Conservation (phyloP, 2,797 vertebrate species). For the Aphelocoma californica region DNA sequence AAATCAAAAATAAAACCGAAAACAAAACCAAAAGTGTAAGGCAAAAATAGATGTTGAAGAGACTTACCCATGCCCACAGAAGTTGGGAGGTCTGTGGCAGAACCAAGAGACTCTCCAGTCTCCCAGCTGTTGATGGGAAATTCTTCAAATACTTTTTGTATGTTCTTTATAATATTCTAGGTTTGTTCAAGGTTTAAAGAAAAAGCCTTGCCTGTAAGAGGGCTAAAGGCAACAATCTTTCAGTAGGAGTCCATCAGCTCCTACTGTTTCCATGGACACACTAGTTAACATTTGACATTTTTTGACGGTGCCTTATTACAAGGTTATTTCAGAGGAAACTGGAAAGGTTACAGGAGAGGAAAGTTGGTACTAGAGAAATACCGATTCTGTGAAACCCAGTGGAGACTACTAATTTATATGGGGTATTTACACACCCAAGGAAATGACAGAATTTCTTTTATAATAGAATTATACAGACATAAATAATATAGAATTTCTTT, state of each 20-base stretch:
- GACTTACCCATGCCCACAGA: neutral
- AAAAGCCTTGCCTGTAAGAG: neutral
- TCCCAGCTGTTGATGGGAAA: neutral
- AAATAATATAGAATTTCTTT: neutral
- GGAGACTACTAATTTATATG: neutral
- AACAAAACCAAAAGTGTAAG: neutral
- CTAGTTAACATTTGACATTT: neutral
- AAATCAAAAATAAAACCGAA: neutral
- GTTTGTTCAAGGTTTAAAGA: neutral
- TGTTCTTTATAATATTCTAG: neutral
- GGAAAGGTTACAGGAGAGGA: neutral
- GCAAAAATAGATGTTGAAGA: neutral
- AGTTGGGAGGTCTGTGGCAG: neutral
- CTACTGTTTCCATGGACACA: slow-evolving; percentile 43
- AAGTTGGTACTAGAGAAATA: neutral
- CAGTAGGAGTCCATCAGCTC: neutral
- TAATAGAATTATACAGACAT: too few relatives aligned
- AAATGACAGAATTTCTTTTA: neutral
- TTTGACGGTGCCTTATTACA: neutral
- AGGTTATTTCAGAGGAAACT: neutral
- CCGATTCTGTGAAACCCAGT: neutral
- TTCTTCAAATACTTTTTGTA: neutral
- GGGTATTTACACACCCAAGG: neutral
- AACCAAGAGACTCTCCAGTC: neutral
- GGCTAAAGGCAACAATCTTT: neutral